Evolutionary conservation across 2,888 invertebrate species (phyloP), one percentile per base, ranked within the genome.

Genomic region (Stenodema calcarata): DNA sequence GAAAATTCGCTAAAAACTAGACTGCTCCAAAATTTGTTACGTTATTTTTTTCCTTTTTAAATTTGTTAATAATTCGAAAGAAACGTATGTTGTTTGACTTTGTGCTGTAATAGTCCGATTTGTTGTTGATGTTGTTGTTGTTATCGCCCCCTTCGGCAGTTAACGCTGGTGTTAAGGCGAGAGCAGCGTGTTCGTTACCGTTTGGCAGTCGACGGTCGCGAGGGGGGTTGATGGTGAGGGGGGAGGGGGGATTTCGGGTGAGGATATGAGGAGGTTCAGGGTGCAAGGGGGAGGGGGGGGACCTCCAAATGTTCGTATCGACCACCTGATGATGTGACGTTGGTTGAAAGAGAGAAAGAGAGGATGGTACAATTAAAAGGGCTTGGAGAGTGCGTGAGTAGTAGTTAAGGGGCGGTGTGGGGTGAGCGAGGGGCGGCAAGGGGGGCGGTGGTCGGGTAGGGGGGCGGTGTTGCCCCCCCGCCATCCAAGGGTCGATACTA

Each of bases 401-500:
- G 79, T 78, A 79, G 79, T 78, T 76, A 85, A 76, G 30, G 76
- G 28, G 80, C 23, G 54, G 44, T 30, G 81, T 35, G 87, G n/a
- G n/a, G n/a, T n/a, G n/a, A n/a, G 30, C 44, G 23, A 73, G n/a
- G 54, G 54, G 54, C 16, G 70, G 70, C 23, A 27, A 47, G 41
- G 35, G 62, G 85, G 87, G 42, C 0, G 83, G 70, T 9, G 69
- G 11, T 54, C 54, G 73, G 44, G 79, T 42, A 78, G 82, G 18
- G 76, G 81, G 35, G 87, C 62, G 78, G 84, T 14, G 50, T 50
- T 7, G 35, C 42, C 70, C 80, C 28, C 81, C n/a, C 75, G 16
- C 47, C 84, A 18, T 75, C 62, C 47, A 18, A 14, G 76, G 88
- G 88, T 88, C 88, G 88, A 88, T 88, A 88, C 88, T 87, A 88